Evolutionary conservation across 1,140 invertebrate species (phyloP), one percentile per base, ranked within the genome.

Genomic region (Listronotus bonariensis): DNA sequence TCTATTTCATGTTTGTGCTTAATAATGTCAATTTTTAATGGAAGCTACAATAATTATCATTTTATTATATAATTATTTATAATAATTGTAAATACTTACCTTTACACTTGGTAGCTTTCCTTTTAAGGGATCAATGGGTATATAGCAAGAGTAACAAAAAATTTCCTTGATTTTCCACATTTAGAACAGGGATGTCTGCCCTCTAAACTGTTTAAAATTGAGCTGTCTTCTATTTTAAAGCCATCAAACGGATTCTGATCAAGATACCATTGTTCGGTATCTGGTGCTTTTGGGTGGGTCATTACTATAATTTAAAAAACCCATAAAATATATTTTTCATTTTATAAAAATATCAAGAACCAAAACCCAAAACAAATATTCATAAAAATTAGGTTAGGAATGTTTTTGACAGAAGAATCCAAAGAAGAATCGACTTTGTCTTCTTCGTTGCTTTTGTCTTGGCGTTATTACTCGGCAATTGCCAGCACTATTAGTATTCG

Each of bases 1-100:
- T 96, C 94, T 58, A 94, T 92, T 84, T 99, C 97, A 76, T 86
- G 84, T 48, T 85, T 86, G 80, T 98, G 96, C 78, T 98, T 98
- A 20, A 99, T 94, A 26, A 99, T 95, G 74, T 98, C 95, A 34
- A 99, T 87, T 79, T 92, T 88, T 31, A 97, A 78, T 7, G 96
- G 96, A 11, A 99, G 80, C 91, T 96, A 72, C 32, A 36, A 45
- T 3, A 57, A 40, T 26, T 3, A 10, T 26, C 20, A 26, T 26
- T 26, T 26, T 26, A 26, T 3, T 26, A 26, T 26, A 3, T 26
- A 26, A 26, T 26, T 26, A 26, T 26, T 26, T 26, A 5, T 26
- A 26, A 26, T 26, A 26, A 5, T 26, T 26, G 20, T 61, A 26
- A 56, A 42, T 9, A 67, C 49, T 26, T 1, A 92, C 89, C 81